Percentiles rank a stretch among this genome's conserved stretches.
phyloP scores from a whole-genome alignment of 2,113 vertebrate species.

The Turnix velox region DNA sequence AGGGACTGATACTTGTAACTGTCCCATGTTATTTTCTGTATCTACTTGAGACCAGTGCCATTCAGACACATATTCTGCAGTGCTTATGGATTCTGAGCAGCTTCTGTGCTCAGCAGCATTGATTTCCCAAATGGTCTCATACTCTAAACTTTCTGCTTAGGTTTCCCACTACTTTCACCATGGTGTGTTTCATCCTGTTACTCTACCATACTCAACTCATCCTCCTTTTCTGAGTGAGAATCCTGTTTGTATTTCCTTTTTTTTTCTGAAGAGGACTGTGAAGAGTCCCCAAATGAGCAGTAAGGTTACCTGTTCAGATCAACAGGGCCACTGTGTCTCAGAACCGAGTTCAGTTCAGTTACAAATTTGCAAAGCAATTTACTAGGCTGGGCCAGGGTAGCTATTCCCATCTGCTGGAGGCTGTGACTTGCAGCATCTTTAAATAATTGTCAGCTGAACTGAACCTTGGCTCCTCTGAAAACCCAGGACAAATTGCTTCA shows the following conservation, averaged over 20 bases:
- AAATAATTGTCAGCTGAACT: background rate
- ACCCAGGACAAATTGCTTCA: fast-evolving
- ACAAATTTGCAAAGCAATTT: background rate
- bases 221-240: background rate
- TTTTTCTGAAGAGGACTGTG: background rate
- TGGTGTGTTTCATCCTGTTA: background rate
- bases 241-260: background rate
- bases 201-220: background rate
- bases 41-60: background rate
- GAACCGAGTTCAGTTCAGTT: background rate
- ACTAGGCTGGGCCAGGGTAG: background rate
- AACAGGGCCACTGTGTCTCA: background rate
- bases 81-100: background rate
- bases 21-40: background rate
- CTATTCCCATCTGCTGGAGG: background rate
- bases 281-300: background rate
- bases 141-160: background rate
- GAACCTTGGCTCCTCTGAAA: background rate
- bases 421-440: background rate
- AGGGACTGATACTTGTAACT: background rate
- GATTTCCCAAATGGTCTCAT: background rate
- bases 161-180: background rate
- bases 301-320: background rate
- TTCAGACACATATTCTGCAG: background rate
- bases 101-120: background rate